Percentiles rank a stretch among this genome's conserved stretches.
These are phyloP conservation scores for Strongylocentrotus purpuratus DNA, from an alignment of 35 echinoderm and acorn worm species.

Conservation along the genomic window DNA sequence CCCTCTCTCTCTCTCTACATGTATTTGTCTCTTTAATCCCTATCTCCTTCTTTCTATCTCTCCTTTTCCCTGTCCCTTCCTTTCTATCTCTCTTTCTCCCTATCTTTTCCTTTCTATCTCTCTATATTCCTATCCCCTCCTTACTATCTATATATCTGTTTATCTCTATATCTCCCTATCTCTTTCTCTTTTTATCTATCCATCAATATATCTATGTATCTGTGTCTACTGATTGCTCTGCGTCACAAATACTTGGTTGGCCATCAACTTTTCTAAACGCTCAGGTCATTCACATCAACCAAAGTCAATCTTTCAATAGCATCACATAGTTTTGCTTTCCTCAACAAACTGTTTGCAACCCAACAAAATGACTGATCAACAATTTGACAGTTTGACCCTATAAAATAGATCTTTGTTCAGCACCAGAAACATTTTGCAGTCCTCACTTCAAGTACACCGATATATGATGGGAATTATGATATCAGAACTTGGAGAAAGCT, in stretches of 20 bases:
- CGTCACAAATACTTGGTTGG: neutral
- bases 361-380: neutral
- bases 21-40: too few relatives aligned
- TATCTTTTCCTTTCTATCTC: neutral
- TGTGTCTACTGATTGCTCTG: neutral
- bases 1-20: too few relatives aligned
- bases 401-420: neutral
- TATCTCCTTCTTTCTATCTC: too few relatives aligned
- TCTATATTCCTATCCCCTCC: too few relatives aligned
- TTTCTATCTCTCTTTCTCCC: neutral
- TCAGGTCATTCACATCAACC: neutral
- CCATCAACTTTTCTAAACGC: neutral
- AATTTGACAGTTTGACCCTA: neutral
- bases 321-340: neutral
- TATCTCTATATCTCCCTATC: too few relatives aligned
- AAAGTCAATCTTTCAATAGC: neutral
- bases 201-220: too few relatives aligned
- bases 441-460: too few relatives aligned
- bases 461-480: too few relatives aligned
- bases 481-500: too few relatives aligned
- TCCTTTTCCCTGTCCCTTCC: too few relatives aligned
- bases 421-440: neutral
- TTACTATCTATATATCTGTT: too few relatives aligned
- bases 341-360: neutral
- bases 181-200: too few relatives aligned